Conservation (phyloP, 1,140 invertebrate species). For the Drosophila pseudoananassae region DNA sequence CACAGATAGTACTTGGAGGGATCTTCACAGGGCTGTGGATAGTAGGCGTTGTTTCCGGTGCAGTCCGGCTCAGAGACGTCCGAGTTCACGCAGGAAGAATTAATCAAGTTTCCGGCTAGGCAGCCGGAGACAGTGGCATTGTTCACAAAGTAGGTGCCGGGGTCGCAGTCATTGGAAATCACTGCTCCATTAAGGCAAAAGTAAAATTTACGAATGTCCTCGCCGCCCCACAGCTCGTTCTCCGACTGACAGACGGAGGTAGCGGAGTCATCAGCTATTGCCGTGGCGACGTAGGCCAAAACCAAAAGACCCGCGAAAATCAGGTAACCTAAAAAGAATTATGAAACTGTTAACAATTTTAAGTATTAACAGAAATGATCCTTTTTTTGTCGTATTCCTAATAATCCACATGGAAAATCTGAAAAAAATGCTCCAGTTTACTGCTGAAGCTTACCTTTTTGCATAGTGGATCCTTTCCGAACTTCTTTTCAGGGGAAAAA, state of each 20-base stretch:
- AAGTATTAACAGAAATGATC: neutral
- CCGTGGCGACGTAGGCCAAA: conserved; percentile 19
- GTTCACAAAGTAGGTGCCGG: conserved; percentile 53
- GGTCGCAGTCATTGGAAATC: conserved; percentile 27
- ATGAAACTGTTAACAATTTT: too few relatives aligned
- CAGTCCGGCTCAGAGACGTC: conserved; percentile 20
- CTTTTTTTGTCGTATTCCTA: neutral
- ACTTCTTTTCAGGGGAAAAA: conserved; percentile 18
- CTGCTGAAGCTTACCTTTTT: conserved; percentile 48
- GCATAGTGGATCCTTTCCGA: conserved; percentile 38
- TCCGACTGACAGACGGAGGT: conserved; percentile 40
- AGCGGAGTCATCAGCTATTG: neutral
- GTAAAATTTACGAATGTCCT: conserved; percentile 49
- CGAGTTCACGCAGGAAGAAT: conserved; percentile 56
- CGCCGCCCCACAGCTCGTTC: conserved; percentile 51
- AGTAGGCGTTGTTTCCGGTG: conserved; percentile 33
- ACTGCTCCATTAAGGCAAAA: conserved; percentile 47
- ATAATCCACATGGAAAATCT: neutral
- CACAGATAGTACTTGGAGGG: conserved; percentile 66
- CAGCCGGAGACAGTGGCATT: conserved; percentile 64
- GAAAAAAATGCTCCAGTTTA: neutral
- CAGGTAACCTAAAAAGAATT: conserved; percentile 21
- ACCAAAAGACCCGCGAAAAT: conserved; percentile 44
- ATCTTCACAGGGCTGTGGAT: conserved; percentile 45
- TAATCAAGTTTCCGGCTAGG: conserved; percentile 40